Conservation (phyloP, 2,888 invertebrate species). For the Dynastes tityus region DNA sequence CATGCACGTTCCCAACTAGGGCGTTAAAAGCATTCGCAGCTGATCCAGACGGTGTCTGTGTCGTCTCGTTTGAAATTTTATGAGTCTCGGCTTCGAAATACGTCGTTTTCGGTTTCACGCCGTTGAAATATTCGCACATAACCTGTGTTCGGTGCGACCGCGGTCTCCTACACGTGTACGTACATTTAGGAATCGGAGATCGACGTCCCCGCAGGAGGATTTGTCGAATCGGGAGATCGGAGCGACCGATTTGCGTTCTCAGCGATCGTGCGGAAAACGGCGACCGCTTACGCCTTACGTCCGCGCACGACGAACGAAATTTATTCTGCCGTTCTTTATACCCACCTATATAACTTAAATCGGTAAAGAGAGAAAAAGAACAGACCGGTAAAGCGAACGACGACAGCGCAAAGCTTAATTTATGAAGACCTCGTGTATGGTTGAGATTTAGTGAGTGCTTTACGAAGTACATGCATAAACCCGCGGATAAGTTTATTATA, state of each 20-base stretch:
- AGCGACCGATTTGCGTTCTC: not conserved
- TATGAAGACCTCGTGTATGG: not conserved
- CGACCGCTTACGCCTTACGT: not conserved
- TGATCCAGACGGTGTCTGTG: not conserved
- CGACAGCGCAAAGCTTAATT: constrained; percentile 5
- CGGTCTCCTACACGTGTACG: not conserved
- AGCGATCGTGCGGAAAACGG: constrained; percentile 4
- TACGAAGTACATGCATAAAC: no score
- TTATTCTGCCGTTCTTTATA: not conserved
- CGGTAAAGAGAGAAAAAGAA: not conserved
- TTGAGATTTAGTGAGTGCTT: no score
- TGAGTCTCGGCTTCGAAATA: constrained; percentile 41
- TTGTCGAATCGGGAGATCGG: not conserved
- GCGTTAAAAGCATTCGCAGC: no score
- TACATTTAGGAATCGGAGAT: not conserved
- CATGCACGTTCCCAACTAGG: no score
- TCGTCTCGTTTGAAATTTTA: constrained; percentile 53
- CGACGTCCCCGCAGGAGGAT: not conserved
- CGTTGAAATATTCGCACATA: not conserved
- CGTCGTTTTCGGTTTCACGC: not conserved
- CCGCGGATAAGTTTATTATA: no score
- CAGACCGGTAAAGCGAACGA: not conserved
- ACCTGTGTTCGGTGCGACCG: constrained; percentile 25
- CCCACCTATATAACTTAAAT: not conserved
- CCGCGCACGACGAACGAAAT: not conserved